Percentiles rank a stretch among this genome's conserved stretches.
phyloP scores from a whole-genome alignment of 2,797 vertebrate genomes.

The Cyclopterus lumpus region DNA sequence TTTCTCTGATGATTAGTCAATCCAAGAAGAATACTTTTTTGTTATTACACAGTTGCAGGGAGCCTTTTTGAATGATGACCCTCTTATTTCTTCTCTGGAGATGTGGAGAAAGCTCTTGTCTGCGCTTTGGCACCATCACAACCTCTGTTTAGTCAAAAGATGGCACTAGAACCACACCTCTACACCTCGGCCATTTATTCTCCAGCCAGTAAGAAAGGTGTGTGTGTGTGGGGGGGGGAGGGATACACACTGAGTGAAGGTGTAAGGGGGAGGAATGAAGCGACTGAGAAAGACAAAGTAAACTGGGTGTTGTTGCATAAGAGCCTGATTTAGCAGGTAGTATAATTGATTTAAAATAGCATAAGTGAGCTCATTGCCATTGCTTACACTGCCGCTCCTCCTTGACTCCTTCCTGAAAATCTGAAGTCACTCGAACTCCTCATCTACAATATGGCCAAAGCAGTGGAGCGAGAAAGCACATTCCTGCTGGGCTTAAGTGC shows the following conservation, averaged over 20 bases:
- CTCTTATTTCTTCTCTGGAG: conserved; percentile 41
- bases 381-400: conserved; percentile 47
- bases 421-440: conserved; percentile 52
- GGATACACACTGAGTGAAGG: conserved; percentile 11
- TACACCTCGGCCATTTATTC: conserved; percentile 40
- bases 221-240: not conserved
- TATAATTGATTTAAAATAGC: conserved; percentile 69
- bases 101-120: conserved; percentile 30
- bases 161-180: conserved; percentile 69
- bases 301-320: conserved; percentile 42
- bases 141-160: conserved; percentile 70
- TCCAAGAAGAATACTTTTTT: conserved; percentile 1
- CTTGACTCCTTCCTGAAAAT: conserved; percentile 54
- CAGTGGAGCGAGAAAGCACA: conserved; percentile 39
- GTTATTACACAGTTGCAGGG: conserved; percentile 17
- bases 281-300: conserved; percentile 39
- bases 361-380: conserved; percentile 49
- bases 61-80: conserved; percentile 29
- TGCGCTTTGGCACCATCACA: conserved; percentile 29
- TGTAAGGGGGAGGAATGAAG: conserved; percentile 19
- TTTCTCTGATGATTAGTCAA: conserved; percentile 41
- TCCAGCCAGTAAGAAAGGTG: not conserved
- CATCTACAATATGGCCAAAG: conserved; percentile 57
- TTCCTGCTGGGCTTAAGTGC: conserved; percentile 54
- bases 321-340: conserved; percentile 54